phyloP scores from a whole-genome alignment of 2,797 vertebrate genomes.

The Gallinago nigripennis region DNA sequence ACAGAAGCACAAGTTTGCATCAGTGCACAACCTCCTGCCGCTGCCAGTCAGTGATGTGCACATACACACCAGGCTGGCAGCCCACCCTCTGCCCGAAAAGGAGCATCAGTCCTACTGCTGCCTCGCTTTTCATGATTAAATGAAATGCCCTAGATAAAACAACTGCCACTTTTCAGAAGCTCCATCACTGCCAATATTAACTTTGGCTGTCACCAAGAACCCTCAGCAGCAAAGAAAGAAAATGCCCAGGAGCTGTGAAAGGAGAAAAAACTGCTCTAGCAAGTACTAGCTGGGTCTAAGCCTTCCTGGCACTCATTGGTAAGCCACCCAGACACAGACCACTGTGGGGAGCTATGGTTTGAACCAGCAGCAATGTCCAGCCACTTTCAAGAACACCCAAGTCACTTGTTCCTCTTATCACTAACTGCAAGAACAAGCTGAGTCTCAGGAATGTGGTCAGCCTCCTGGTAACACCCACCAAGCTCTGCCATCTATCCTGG shows the following conservation, averaged over 20 bases:
- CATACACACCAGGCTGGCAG: neutral
- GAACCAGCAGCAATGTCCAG: neutral
- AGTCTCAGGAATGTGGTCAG: neutral
- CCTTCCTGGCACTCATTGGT: neutral
- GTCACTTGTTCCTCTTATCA: neutral
- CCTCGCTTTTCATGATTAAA: accelerated
- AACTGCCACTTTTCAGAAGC: neutral
- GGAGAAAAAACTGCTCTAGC: neutral
- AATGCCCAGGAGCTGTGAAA: neutral
- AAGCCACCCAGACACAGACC: neutral
- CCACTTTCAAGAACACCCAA: neutral
- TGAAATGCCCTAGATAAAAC: neutral
- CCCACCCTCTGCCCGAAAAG: neutral
- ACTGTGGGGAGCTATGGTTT: neutral
- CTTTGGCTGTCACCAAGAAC: neutral
- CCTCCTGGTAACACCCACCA: neutral
- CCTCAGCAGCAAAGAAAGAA: neutral
- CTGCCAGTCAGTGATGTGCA: accelerated
- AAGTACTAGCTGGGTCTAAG: neutral
- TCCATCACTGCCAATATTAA: neutral
- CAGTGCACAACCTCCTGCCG: neutral
- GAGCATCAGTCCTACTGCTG: neutral
- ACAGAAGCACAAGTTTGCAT: neutral
- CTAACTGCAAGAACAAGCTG: neutral
- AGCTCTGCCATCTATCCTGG: neutral